Evolutionary conservation across 2,113 vertebrate species (phyloP).

Genomic region (Casuarius casuarius): DNA sequence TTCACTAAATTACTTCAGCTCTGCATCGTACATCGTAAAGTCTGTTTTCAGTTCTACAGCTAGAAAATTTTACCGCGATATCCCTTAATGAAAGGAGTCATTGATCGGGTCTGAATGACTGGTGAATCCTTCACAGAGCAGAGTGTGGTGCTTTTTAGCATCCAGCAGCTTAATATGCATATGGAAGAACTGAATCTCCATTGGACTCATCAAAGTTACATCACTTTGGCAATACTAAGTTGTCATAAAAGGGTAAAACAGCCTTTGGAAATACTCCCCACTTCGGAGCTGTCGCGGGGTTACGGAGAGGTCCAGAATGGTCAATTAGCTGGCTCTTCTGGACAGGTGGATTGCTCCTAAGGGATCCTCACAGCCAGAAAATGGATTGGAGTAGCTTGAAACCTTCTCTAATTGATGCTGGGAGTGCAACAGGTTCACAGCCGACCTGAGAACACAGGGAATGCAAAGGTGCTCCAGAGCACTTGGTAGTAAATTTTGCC

Average conservation of each 20-base stretch:
- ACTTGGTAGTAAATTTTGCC: neutral
- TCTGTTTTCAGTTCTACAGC: neutral
- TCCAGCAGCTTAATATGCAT: neutral
- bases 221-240: neutral
- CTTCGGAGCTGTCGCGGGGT: neutral
- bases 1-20: neutral
- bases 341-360: neutral
- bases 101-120: neutral
- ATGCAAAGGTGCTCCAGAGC: neutral
- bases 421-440: conserved; percentile 32
- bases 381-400: neutral
- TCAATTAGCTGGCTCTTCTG: conserved; percentile 13
- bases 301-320: neutral
- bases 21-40: neutral
- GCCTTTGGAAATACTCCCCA: neutral
- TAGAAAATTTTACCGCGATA: neutral
- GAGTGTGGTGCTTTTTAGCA: neutral
- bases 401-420: conserved; percentile 23
- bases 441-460: neutral
- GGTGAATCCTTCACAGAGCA: neutral
- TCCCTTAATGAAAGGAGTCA: neutral
- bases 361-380: neutral
- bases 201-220: neutral
- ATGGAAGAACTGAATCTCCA: neutral
- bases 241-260: neutral